These are phyloP conservation scores for Ridgeia piscesae DNA, from an alignment of 1,140 invertebrate genomes.

Conservation along the genomic window DNA sequence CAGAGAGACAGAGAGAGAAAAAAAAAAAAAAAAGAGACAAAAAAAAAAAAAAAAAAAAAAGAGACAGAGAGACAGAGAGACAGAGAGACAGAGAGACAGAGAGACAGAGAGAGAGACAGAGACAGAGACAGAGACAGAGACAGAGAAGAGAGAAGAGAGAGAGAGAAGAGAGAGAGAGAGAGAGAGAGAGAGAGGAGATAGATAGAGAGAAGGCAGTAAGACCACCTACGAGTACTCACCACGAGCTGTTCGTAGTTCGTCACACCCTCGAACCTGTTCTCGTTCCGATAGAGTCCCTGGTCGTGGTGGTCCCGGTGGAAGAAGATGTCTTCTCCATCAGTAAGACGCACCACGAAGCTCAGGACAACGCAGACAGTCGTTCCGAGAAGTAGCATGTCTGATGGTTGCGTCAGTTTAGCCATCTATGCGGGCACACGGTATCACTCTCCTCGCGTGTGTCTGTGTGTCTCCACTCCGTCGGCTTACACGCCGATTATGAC, in stretches of 20 bases:
- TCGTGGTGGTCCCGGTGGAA: background rate
- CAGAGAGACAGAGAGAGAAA: too few relatives aligned
- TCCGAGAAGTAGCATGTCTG: background rate
- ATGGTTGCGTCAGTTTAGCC: background rate
- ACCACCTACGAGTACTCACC: background rate
- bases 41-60: too few relatives aligned
- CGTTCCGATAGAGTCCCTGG: background rate
- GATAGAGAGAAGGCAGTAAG: background rate
- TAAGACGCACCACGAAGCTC: background rate
- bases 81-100: too few relatives aligned
- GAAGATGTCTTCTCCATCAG: background rate
- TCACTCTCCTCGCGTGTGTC: background rate
- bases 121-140: too few relatives aligned
- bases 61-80: too few relatives aligned
- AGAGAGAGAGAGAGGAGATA: too few relatives aligned
- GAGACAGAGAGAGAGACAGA: too few relatives aligned
- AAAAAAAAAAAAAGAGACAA: too few relatives aligned
- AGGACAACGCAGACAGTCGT: background rate
- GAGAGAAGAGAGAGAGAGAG: too few relatives aligned
- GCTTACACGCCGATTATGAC: background rate
- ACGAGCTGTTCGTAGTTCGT: background rate
- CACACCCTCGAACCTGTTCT: background rate
- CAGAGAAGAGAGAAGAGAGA: too few relatives aligned
- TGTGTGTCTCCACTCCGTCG: background rate
- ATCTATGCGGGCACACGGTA: background rate